These are phyloP conservation scores for Sialis fuliginosa DNA, from an alignment of 2,888 invertebrate genomes.

Conservation along the genomic window DNA sequence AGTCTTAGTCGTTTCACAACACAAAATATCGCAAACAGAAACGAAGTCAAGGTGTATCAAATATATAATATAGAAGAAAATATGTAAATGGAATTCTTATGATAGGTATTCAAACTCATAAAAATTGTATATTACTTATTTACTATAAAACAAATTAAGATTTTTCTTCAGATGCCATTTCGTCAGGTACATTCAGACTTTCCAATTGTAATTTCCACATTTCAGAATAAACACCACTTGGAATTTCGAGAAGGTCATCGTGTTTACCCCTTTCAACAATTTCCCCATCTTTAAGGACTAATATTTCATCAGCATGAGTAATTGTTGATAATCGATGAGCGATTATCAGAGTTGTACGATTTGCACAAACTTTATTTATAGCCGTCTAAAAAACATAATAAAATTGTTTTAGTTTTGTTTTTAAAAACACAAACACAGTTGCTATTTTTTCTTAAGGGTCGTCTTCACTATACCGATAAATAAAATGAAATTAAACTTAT, in stretches of 20 bases:
- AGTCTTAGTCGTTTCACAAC: too few relatives aligned
- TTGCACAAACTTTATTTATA: slow-evolving; percentile 55
- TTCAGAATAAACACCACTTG: slow-evolving; percentile 60
- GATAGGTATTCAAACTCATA: too few relatives aligned
- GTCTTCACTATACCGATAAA: too few relatives aligned
- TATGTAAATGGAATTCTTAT: too few relatives aligned
- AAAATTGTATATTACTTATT: too few relatives aligned
- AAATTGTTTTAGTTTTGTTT: not conserved
- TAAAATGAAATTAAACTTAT: too few relatives aligned
- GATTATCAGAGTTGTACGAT: slow-evolving; percentile 83
- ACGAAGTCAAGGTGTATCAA: too few relatives aligned
- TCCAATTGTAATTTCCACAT: slow-evolving; percentile 90
- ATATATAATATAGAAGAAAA: too few relatives aligned
- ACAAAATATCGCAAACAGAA: too few relatives aligned
- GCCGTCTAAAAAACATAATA: slow-evolving; percentile 36
- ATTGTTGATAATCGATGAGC: slow-evolving; percentile 91
- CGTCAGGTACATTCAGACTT: slow-evolving; percentile 23
- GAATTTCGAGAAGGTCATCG: slow-evolving; percentile 41
- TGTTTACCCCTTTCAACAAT: slow-evolving; percentile 86
- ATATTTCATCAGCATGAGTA: slow-evolving; percentile 85
- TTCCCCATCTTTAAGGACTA: slow-evolving; percentile 80
- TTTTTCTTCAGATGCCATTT: too few relatives aligned
- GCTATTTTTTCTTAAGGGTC: not conserved
- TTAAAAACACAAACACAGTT: not conserved
- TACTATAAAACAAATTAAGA: too few relatives aligned